Evolutionary conservation across 1,140 invertebrate species (phyloP), one percentile per base, ranked within the genome.

Genomic region (Trypoxylus dichotomus): DNA sequence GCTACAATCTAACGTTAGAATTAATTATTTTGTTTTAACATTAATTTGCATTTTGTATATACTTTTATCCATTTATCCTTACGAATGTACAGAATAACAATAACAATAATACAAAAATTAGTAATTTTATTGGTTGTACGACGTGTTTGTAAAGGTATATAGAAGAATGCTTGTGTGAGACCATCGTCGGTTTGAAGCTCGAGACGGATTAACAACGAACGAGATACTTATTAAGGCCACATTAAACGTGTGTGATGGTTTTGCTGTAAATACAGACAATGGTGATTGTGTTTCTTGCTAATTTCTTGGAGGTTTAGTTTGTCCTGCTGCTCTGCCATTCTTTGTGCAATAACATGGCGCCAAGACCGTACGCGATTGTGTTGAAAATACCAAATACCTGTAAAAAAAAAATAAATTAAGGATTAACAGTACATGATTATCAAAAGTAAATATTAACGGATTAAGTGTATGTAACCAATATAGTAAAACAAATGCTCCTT

Each of bases 331-430:
- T 75, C 41, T 54, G 47, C 74, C 74, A 75, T 54, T 75, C 74
- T 29, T 19, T 75, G 21, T 75, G 42, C 24, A 75, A 15, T 29
- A 75, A 47, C 29, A 47, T 41, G 11, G 74, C 24, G 74, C 41
- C 74, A 10, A 25, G 19, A 24, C 74, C 74, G 10, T 75, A 75
- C n/a, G 74, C 74, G 41, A 75, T 10, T 10, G 74, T 47, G 25
- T 75, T 75, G 3, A 75, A 21, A 42, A 75, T 47, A n/a, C 74
- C 74, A 54, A 75, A 75, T 27, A 75, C 74, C 74, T 75, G 43
- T 8, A 47, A 75, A 73, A 19, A 37, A n/a, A 19, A 2, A 42
- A 73, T 1, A 32, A 73, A 41, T 73, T 15, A 21, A 8, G 24
- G 6, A 27, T 71, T 24, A 71, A 21, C 24, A 24, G 24, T 8